Evolutionary conservation across 2,888 invertebrate genomes (phyloP).

Genomic region (Dynastes maya): DNA sequence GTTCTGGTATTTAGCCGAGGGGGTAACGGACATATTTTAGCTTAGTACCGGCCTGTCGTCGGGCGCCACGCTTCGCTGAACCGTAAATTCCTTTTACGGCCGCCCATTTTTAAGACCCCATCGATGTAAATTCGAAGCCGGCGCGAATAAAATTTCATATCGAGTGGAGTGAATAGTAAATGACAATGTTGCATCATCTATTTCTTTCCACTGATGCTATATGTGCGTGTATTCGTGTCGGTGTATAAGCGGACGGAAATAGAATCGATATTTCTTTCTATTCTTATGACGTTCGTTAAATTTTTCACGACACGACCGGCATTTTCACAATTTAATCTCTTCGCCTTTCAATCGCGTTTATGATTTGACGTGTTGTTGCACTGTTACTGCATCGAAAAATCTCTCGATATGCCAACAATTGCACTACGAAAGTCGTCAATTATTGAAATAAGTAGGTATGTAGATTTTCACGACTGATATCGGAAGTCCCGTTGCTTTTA

Average conservation of each 20-base stretch:
- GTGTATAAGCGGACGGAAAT: neutral
- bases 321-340: neutral
- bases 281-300: slow-evolving; percentile 4
- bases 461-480: no score
- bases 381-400: no score
- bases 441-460: no score
- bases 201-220: neutral
- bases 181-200: slow-evolving; percentile 18
- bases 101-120: slow-evolving; percentile 20
- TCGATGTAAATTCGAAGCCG: slow-evolving; percentile 12
- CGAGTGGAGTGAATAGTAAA: slow-evolving; percentile 9
- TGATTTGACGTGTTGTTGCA: neutral
- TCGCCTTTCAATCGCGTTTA: neutral
- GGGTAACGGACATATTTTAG: neutral
- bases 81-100: slow-evolving; percentile 24
- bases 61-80: slow-evolving; percentile 6
- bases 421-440: no score
- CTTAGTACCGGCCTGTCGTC: slow-evolving; percentile 10
- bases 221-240: neutral
- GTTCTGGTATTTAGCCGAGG: neutral
- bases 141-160: slow-evolving; percentile 27
- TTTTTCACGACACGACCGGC: slow-evolving; percentile 10
- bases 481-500: no score
- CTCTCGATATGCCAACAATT: no score
- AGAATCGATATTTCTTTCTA: slow-evolving; percentile 22